Percentiles rank a stretch among this genome's conserved stretches.
Evolutionary conservation across 2,113 vertebrate species (phyloP).

Genomic region (Heptranchias perlo): DNA sequence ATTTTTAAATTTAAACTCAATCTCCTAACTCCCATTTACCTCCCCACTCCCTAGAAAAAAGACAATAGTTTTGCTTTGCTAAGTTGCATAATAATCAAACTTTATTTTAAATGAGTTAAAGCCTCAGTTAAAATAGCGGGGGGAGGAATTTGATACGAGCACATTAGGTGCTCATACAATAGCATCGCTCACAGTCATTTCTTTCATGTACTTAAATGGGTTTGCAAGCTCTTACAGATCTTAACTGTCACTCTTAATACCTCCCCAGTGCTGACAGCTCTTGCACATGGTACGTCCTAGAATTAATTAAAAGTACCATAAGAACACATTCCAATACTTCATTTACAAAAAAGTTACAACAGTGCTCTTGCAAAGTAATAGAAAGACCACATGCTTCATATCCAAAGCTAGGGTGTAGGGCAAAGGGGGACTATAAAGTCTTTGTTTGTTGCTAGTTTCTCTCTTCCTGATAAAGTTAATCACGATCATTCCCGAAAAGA

Average conservation of each 20-base stretch:
- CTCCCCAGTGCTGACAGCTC: not conserved
- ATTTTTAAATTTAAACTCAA: not conserved
- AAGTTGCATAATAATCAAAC: not conserved
- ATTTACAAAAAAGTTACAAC: not conserved
- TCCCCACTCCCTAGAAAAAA: not conserved
- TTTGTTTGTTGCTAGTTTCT: not conserved
- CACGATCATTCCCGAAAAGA: not conserved
- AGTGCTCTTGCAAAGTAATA: not conserved
- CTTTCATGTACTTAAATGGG: not conserved
- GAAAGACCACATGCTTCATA: not conserved
- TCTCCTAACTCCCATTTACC: not conserved
- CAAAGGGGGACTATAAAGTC: not conserved
- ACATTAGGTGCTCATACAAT: not conserved
- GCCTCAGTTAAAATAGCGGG: not conserved
- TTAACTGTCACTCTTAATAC: not conserved
- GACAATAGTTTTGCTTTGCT: not conserved
- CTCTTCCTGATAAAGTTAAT: not conserved
- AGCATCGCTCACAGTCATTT: not conserved
- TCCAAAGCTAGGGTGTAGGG: not conserved
- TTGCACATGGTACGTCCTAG: not conserved
- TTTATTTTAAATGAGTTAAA: not conserved
- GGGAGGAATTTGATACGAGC: not conserved
- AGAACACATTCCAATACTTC: not conserved
- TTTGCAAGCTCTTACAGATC: not conserved
- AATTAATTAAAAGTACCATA: not conserved